These are phyloP conservation scores for Drosophila nikananu DNA, from an alignment of 1,140 invertebrate species.

Conservation along the genomic window DNA sequence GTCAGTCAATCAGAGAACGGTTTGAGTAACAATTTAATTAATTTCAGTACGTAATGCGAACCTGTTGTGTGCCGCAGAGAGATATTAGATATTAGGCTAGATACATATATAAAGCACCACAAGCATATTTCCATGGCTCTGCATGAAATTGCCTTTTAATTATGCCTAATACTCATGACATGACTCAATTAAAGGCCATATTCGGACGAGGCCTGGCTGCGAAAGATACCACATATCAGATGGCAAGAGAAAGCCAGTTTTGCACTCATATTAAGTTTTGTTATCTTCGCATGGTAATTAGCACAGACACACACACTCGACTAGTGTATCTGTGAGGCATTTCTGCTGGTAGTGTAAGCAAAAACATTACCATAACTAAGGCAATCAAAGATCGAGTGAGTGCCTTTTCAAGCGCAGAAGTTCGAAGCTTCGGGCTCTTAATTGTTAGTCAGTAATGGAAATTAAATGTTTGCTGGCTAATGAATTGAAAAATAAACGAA, in stretches of 20 bases:
- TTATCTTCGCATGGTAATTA: constrained; percentile 47
- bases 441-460: constrained; percentile 14
- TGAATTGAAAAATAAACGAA: constrained; percentile 11
- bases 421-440: constrained; percentile 1
- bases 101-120: neutral
- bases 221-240: constrained; percentile 16
- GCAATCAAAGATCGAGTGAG: constrained; percentile 18
- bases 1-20: constrained; percentile 59
- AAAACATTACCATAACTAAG: constrained; percentile 18
- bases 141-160: constrained; percentile 67
- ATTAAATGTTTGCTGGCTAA: constrained; percentile 12
- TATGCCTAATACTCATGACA: constrained; percentile 70
- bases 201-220: constrained; percentile 36
- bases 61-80: constrained; percentile 35
- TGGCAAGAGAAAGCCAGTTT: constrained; percentile 38
- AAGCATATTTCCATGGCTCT: constrained; percentile 22
- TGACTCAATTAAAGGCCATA: constrained; percentile 61
- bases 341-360: constrained; percentile 6
- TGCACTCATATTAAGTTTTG: constrained; percentile 33
- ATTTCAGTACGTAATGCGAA: constrained; percentile 72
- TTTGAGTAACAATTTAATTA: constrained; percentile 82
- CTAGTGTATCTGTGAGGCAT: constrained; percentile 11
- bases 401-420: constrained; percentile 7
- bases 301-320: constrained; percentile 11
- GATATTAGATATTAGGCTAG: constrained; percentile 54